These are phyloP conservation scores for human (Homo sapiens) DNA, from an alignment of 2,113 vertebrate species.

Conservation along the genomic window GRCh38 chr3:37577501-37578000, in stretches of 20 bases:
- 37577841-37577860: neutral
- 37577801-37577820: neutral
- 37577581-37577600: neutral
- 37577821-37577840: neutral
- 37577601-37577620: neutral
- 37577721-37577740: neutral
- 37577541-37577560: neutral
- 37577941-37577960: conserved; percentile 56
- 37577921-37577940: conserved; percentile 21
- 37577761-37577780: neutral
- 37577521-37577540: conserved; percentile 16
- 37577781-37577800: neutral
- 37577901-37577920: neutral
- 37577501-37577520: neutral
- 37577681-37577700: neutral
- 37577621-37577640: too few species aligned
- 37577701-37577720: neutral
- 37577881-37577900: neutral
- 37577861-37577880: neutral
- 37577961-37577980: conserved; percentile 9
- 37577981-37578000: conserved; percentile 26
- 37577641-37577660: neutral
- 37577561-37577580: neutral
- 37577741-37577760: neutral
- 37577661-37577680: neutral